Evolutionary conservation across 37 sponge, comb jelly and placozoan species (phyloP), one percentile per base, ranked within the genome.

Genomic region (Crambe crambe): DNA sequence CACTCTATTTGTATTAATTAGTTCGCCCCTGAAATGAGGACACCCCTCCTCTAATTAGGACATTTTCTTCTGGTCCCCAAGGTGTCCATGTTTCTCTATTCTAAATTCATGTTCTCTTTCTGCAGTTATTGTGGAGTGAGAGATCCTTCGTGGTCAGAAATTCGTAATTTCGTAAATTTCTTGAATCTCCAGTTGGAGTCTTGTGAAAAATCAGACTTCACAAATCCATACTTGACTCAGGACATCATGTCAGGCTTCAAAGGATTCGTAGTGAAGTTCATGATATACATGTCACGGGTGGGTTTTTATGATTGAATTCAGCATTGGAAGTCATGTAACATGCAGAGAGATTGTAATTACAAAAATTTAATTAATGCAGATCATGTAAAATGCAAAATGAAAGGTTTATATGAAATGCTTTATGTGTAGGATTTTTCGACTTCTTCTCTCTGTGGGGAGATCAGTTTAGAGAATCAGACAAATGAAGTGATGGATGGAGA

Each of bases 91-190:
- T n/a, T n/a, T n/a, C n/a, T n/a, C n/a, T n/a, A n/a, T n/a, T n/a
- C n/a, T n/a, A n/a, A n/a, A n/a, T n/a, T n/a, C n/a, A n/a, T n/a
- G n/a, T n/a, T n/a, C n/a, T n/a, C n/a, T n/a, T n/a, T n/a, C n/a
- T 69, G 20, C 35, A 85, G 85, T 3, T 39, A 85, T 31, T 91
- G 89, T 80, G 85, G 87, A 35, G 44, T 91, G 4, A 20, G 37
- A 65, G 80, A 94, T 77, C 94, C 97, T 9, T 87, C 94, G 1
- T 97, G 97, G 97, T 56, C 86, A 35, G 94, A 91, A 79, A 61
- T 97, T 1, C 64, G 71, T 38, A 80, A 97, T 83, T 97, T 97
- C 84, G 88, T 92, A 29, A 73, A 56, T 17, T 97, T 97, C 51
- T 57, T 97, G 32, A 43, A 83, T 73, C 82, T 81, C 26, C 97